Conservation (phyloP, 2,888 invertebrate species). For the Blastobasis lacticolella region DNA sequence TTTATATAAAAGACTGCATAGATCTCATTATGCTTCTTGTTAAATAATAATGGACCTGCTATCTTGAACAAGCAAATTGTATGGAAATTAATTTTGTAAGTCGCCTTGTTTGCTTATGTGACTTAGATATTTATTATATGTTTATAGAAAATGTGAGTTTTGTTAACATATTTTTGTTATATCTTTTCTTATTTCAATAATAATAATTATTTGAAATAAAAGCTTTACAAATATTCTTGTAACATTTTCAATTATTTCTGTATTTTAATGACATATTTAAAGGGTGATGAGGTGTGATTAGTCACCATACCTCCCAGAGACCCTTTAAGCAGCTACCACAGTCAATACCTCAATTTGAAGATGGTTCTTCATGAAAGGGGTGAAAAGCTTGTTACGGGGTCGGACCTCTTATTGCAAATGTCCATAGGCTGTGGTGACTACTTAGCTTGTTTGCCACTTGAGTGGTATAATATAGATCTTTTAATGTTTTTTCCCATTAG, state of each 20-base stretch:
- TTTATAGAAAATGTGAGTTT: background rate
- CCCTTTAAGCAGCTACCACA: too few relatives aligned
- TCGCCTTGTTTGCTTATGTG: constrained; percentile 41
- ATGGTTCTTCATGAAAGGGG: too few relatives aligned
- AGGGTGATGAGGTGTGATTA: too few relatives aligned
- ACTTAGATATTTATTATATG: constrained; percentile 52
- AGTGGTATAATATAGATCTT: too few relatives aligned
- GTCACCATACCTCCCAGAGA: too few relatives aligned
- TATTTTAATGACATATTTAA: too few relatives aligned
- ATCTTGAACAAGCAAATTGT: background rate
- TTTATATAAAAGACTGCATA: background rate
- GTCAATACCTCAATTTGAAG: too few relatives aligned
- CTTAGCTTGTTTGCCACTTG: too few relatives aligned
- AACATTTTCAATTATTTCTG: background rate
- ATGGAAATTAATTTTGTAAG: background rate
- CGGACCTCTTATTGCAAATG: too few relatives aligned
- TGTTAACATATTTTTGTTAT: constrained; percentile 58
- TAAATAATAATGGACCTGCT: background rate
- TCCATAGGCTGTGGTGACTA: too few relatives aligned
- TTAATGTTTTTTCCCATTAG: too few relatives aligned
- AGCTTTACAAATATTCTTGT: constrained; percentile 40
- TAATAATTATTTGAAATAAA: constrained; percentile 60
- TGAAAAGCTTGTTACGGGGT: too few relatives aligned
- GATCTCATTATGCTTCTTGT: background rate
- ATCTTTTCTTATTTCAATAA: constrained; percentile 66